Conservation (phyloP, 2,113 vertebrate genomes). For the Cyprinus carpio region DNA sequence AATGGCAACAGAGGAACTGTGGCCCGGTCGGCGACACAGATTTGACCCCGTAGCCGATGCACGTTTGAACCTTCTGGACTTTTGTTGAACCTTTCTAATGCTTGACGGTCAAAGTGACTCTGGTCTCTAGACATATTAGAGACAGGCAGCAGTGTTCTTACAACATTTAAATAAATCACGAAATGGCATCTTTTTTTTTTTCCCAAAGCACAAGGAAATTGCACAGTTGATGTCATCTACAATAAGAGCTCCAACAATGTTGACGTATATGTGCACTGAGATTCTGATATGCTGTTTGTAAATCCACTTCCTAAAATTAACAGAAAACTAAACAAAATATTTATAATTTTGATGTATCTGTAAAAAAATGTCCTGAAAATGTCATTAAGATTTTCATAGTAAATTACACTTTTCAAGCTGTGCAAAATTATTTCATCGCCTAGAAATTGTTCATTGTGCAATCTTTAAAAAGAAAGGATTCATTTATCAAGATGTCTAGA, state of each 20-base stretch:
- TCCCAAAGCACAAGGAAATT: not conserved
- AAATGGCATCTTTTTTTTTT: not conserved
- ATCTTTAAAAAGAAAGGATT: not conserved
- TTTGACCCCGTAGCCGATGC: slow-evolving; percentile 45
- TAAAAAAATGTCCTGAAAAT: no score
- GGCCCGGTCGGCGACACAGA: slow-evolving; percentile 33
- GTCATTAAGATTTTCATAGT: not conserved
- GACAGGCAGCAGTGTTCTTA: not conserved
- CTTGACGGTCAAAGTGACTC: not conserved
- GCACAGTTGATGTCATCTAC: not conserved
- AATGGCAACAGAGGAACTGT: slow-evolving; percentile 42
- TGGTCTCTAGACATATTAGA: not conserved
- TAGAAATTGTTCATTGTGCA: not conserved
- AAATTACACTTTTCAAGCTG: not conserved
- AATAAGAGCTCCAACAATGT: not conserved
- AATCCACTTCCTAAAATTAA: not conserved
- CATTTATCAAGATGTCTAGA: not conserved
- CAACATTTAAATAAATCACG: not conserved
- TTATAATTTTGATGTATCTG: not conserved
- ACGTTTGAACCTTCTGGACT: slow-evolving; percentile 40
- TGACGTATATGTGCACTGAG: not conserved
- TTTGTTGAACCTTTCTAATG: slow-evolving; percentile 36
- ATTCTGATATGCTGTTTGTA: not conserved
- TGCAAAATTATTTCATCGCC: not conserved
- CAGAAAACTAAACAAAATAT: not conserved